Percentiles rank a stretch among this genome's conserved stretches.
Evolutionary conservation across 2,888 invertebrate species (phyloP).

Genomic region (Acanthoscelides obtectus): DNA sequence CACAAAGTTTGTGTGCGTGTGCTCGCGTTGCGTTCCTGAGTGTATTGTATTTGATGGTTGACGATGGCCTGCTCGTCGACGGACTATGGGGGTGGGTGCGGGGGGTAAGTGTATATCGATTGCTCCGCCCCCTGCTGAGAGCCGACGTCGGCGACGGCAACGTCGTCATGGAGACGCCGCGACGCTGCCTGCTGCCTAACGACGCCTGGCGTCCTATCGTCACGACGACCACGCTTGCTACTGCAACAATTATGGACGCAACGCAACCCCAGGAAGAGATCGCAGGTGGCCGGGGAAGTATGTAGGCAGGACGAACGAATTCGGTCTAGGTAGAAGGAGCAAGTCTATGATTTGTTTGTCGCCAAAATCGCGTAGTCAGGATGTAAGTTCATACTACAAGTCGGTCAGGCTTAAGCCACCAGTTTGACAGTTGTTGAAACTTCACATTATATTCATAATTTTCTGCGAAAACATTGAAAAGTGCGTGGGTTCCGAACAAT

Average conservation of each 20-base stretch:
- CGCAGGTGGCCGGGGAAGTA: not conserved
- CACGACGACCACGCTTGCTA: slow-evolving; percentile 8
- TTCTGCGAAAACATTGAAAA: too few species aligned
- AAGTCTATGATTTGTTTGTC: too few species aligned
- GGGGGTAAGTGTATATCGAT: slow-evolving; percentile 61
- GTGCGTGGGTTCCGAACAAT: too few species aligned
- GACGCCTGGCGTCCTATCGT: slow-evolving; percentile 6
- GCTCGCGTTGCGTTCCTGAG: slow-evolving; percentile 8
- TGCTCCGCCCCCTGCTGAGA: slow-evolving; percentile 57
- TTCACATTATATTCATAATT: too few species aligned
- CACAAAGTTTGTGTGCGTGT: not conserved
- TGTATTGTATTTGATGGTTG: slow-evolving; percentile 53
- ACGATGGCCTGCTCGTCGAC: slow-evolving; percentile 40
- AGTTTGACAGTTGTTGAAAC: too few species aligned
- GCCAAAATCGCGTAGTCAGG: too few species aligned
- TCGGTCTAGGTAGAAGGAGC: too few species aligned
- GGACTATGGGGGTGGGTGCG: slow-evolving; percentile 50
- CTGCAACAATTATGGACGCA: not conserved
- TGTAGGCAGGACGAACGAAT: too few species aligned
- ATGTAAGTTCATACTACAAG: too few species aligned
- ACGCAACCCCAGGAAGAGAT: not conserved
- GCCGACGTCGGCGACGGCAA: slow-evolving; percentile 53
- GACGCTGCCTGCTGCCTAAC: slow-evolving; percentile 22
- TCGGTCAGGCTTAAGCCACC: too few species aligned
- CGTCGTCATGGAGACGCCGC: slow-evolving; percentile 44